phyloP scores from a whole-genome alignment of 2,888 invertebrate genomes.

The Epirrita christyi region DNA sequence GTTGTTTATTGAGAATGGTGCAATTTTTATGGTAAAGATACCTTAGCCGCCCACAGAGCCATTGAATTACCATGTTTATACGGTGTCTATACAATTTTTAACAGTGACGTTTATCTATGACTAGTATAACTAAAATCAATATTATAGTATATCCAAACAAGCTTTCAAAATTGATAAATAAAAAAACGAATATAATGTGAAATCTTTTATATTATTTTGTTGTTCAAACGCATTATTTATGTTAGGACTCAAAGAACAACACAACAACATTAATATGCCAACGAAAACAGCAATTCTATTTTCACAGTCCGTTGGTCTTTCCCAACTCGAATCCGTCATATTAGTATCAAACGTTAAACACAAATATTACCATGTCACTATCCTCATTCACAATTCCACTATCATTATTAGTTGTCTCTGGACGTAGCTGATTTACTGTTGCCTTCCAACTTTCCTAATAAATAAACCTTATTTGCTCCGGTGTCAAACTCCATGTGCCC shows the following conservation, averaged over 20 bases:
- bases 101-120: not conserved
- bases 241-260: constrained; percentile 14
- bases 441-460: constrained; percentile 78
- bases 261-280: constrained; percentile 42
- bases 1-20: constrained; percentile 42
- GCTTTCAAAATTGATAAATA: not conserved
- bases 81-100: not conserved
- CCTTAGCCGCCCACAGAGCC: constrained; percentile 7
- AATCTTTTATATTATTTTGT: not conserved
- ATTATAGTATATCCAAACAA: too few relatives aligned
- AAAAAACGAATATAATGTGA: not conserved
- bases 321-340: constrained; percentile 47
- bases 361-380: constrained; percentile 54
- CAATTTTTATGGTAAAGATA: constrained; percentile 33
- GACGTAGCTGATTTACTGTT: constrained; percentile 76
- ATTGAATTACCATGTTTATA: not conserved
- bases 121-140: too few relatives aligned
- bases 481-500: constrained; percentile 75
- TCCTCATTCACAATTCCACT: constrained; percentile 41
- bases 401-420: constrained; percentile 55
- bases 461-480: constrained; percentile 79
- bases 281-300: constrained; percentile 42
- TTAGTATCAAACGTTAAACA: constrained; percentile 50
- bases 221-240: constrained; percentile 5
- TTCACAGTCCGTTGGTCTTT: constrained; percentile 45